Percentiles rank a stretch among this genome's conserved stretches.
Evolutionary conservation across 35 echinoderm and acorn worm genomes (phyloP).

Genomic region (Apostichopus californicus): DNA sequence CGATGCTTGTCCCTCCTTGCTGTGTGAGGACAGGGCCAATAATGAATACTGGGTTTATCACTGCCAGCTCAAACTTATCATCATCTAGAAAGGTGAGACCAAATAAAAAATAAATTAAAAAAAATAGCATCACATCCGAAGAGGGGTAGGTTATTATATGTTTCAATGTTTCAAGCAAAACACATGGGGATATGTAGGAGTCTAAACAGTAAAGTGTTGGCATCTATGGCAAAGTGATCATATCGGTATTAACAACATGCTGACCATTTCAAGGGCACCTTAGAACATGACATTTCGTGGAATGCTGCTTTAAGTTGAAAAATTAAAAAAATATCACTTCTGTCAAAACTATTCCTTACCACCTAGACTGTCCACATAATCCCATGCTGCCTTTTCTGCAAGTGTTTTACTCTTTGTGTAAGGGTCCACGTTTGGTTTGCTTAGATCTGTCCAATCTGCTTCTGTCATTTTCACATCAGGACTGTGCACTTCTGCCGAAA

Average conservation of each 20-base stretch:
- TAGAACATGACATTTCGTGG: too few relatives aligned
- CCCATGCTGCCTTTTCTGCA: conserved; percentile 89
- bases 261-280: too few relatives aligned
- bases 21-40: conserved; percentile 76
- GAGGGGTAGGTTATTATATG: too few relatives aligned
- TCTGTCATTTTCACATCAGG: conserved; percentile 21
- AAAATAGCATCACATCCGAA: not conserved
- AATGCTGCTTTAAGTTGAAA: too few relatives aligned
- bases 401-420: conserved; percentile 85
- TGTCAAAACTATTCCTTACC: not conserved
- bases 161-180: too few relatives aligned
- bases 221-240: too few relatives aligned
- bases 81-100: conserved; percentile 44
- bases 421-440: conserved; percentile 16
- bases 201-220: too few relatives aligned
- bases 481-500: not conserved
- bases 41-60: conserved; percentile 83
- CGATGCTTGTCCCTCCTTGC: conserved; percentile 64
- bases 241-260: too few relatives aligned
- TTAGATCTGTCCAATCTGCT: conserved; percentile 64
- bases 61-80: conserved; percentile 82
- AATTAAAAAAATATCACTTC: too few relatives aligned
- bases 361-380: conserved; percentile 67
- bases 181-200: too few relatives aligned
- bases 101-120: not conserved